Conservation (phyloP, 2,113 vertebrate species). For the Thymallus thymallus region DNA sequence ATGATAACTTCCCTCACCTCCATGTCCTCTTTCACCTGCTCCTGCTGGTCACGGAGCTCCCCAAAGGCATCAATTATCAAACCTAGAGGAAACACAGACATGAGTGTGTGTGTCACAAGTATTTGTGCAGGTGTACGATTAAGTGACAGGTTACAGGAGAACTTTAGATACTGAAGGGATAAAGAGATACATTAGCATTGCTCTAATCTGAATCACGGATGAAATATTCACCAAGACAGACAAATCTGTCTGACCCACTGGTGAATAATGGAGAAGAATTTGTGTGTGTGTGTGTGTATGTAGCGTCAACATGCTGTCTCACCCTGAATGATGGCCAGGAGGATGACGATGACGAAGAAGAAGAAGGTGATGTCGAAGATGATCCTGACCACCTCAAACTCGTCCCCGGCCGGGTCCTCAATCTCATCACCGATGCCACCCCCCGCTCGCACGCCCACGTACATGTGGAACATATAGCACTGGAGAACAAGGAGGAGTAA, state of each 20-base stretch:
- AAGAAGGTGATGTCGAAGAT: constrained; percentile 98
- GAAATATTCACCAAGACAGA: background rate
- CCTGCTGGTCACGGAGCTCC: constrained; percentile 48
- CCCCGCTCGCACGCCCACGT: constrained; percentile 91
- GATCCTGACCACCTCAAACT: constrained; percentile 92
- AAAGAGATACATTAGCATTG: background rate
- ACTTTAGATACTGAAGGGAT: background rate
- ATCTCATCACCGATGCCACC: constrained; percentile 96
- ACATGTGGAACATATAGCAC: constrained; percentile 99
- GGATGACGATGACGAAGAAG: constrained; percentile 76
- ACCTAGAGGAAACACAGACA: constrained; percentile 19
- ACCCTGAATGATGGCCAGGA: constrained; percentile 97
- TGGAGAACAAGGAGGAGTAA: constrained; percentile 43
- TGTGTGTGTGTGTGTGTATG: background rate
- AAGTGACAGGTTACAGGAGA: background rate
- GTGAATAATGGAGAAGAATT: background rate
- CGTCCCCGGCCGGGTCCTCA: constrained; percentile 92
- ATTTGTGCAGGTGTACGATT: background rate
- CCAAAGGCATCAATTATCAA: constrained; percentile 52
- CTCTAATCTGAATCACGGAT: background rate
- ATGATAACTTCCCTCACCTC: background rate
- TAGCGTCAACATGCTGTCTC: constrained; percentile 28
- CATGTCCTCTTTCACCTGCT: constrained; percentile 45
- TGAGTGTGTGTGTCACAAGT: no score
- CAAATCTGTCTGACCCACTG: background rate